Percentiles rank a stretch among this genome's conserved stretches.
Conservation (phyloP, 2,888 invertebrate genomes). For the Hybos culiciformis region DNA sequence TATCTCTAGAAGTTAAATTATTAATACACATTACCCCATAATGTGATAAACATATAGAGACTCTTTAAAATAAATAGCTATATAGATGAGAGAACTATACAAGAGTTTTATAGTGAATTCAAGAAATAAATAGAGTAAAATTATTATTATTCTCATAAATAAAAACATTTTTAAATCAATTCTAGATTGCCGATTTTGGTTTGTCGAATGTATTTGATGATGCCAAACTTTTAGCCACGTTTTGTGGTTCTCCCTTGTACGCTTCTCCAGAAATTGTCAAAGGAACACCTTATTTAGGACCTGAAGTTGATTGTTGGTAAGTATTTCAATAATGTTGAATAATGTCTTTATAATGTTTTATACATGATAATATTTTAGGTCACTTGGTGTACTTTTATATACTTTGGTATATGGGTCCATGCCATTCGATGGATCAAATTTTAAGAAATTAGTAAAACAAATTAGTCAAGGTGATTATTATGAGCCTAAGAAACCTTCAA, state of each 20-base stretch:
- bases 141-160: too few species aligned
- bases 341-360: too few species aligned
- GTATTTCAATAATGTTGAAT: too few species aligned
- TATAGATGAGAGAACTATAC: too few species aligned
- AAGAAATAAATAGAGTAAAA: too few species aligned
- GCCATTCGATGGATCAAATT: constrained; percentile 98
- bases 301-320: constrained; percentile 91
- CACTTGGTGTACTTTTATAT: constrained; percentile 90
- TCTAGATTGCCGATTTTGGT: constrained; percentile 94
- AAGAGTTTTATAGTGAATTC: too few species aligned
- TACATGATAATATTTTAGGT: too few species aligned
- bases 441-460: constrained; percentile 89
- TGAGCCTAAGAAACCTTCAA: constrained; percentile 87
- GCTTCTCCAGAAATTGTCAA: constrained; percentile 97
- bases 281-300: constrained; percentile 92
- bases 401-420: constrained; percentile 98
- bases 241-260: constrained; percentile 92
- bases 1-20: too few species aligned
- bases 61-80: too few species aligned
- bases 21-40: too few species aligned
- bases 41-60: too few species aligned
- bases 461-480: constrained; percentile 96
- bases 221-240: constrained; percentile 72
- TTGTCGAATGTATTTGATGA: constrained; percentile 93
- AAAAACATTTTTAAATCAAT: background rate